Evolutionary conservation across 2,888 invertebrate genomes (phyloP).

Genomic region (Nasonovia ribisnigri): DNA sequence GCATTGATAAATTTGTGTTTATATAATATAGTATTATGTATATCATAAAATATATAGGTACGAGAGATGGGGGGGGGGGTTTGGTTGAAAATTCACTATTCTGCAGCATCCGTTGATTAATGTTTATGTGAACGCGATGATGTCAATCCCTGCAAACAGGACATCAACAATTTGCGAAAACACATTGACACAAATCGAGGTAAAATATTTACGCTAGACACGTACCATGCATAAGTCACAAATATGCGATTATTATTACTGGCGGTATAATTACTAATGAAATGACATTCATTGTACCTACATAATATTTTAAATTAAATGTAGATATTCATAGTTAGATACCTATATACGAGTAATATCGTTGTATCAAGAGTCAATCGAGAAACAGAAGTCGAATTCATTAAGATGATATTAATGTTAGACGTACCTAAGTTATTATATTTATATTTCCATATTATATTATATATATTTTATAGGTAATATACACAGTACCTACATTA

Average conservation of each 20-base stretch:
- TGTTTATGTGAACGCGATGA: constrained; percentile 32
- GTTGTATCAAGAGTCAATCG: neutral
- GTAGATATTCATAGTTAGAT: neutral
- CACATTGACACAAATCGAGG: neutral
- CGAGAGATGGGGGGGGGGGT: too few relatives aligned
- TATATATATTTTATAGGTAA: neutral
- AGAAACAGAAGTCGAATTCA: neutral
- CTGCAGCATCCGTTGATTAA: constrained; percentile 48
- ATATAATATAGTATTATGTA: neutral
- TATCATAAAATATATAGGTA: neutral
- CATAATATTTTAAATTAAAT: neutral
- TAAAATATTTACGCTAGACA: neutral
- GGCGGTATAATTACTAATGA: neutral
- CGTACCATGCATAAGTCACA: neutral
- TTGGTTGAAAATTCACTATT: neutral
- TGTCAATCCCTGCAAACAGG: neutral
- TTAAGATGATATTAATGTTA: neutral
- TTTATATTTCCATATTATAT: neutral
- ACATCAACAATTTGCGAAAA: neutral
- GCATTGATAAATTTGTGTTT: neutral
- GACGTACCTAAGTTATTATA: neutral
- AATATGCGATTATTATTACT: neutral
- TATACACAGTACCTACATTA: neutral
- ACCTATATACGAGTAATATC: neutral
- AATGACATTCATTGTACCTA: neutral